Evolutionary conservation across 2,113 vertebrate genomes (phyloP).

Genomic region (Emberiza fucata): DNA sequence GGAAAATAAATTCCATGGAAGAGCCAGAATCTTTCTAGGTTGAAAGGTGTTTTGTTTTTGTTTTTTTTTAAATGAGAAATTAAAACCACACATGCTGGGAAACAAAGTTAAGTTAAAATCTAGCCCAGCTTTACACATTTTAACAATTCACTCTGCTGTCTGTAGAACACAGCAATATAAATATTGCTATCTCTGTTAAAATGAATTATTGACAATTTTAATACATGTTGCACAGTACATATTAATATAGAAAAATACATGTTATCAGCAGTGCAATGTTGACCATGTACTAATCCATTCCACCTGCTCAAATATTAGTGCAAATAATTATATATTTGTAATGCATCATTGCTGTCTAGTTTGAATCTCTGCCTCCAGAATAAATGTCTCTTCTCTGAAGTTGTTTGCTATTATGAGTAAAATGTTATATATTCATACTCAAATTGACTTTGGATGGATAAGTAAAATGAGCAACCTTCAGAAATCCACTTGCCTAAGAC

Average conservation of each 20-base stretch:
- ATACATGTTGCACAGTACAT: slow-evolving; percentile 84
- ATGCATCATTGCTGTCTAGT: slow-evolving; percentile 79
- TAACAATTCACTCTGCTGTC: slow-evolving; percentile 57
- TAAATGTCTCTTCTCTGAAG: slow-evolving; percentile 74
- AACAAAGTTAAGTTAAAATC: slow-evolving; percentile 63
- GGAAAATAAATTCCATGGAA: not conserved
- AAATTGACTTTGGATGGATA: slow-evolving; percentile 74
- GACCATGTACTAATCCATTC: slow-evolving; percentile 97
- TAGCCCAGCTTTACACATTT: slow-evolving; percentile 57
- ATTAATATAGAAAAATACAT: slow-evolving; percentile 83
- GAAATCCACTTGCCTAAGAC: slow-evolving; percentile 68
- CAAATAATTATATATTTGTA: slow-evolving; percentile 87
- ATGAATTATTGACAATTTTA: slow-evolving; percentile 82
- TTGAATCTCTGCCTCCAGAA: slow-evolving; percentile 71
- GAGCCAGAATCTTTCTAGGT: not conserved
- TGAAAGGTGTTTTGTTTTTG: not conserved
- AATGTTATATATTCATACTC: slow-evolving; percentile 73
- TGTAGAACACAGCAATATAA: slow-evolving; percentile 76
- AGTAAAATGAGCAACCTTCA: slow-evolving; percentile 66
- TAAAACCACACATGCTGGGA: not conserved
- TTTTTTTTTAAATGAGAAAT: not conserved
- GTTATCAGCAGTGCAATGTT: slow-evolving; percentile 86
- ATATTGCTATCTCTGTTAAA: slow-evolving; percentile 77
- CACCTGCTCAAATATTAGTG: slow-evolving; percentile 98
- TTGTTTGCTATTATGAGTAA: slow-evolving; percentile 72